phyloP scores from a whole-genome alignment of 2,113 vertebrate species.

The Thamnophis sirtalis region DNA sequence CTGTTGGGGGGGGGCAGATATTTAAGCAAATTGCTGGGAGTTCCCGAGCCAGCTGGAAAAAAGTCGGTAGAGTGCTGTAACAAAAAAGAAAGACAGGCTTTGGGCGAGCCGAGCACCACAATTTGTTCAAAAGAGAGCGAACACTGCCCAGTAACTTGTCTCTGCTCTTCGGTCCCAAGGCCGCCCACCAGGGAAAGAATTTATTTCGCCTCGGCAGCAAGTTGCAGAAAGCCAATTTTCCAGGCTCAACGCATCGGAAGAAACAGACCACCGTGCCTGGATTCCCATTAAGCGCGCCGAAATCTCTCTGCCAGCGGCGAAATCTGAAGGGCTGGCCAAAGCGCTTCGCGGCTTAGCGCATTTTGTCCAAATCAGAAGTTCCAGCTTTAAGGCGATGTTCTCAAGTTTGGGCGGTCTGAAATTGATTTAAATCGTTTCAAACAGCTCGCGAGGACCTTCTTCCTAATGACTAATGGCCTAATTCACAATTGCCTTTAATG shows the following conservation, averaged over 20 bases:
- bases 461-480: not conserved
- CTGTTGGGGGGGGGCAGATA: constrained; percentile 54
- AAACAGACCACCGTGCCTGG: not conserved
- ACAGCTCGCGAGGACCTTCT: not conserved
- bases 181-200: not conserved
- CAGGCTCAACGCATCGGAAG: not conserved
- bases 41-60: constrained; percentile 77
- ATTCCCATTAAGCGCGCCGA: not conserved
- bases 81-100: constrained; percentile 22
- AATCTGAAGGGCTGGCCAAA: not conserved
- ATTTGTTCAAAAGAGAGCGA: not conserved
- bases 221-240: not conserved
- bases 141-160: not conserved
- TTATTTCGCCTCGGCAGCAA: not conserved
- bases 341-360: not conserved
- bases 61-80: constrained; percentile 59
- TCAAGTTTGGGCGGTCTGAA: not conserved
- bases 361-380: not conserved
- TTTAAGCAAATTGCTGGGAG: constrained; percentile 73
- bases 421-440: not conserved
- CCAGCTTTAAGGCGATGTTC: too few relatives aligned
- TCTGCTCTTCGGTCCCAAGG: not conserved
- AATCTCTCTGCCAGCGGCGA: not conserved
- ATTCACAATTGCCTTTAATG: not conserved
- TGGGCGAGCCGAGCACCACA: not conserved